Conservation (phyloP, 35 echinoderm and acorn worm species). For the Hemicentrotus pulcherrimus region DNA sequence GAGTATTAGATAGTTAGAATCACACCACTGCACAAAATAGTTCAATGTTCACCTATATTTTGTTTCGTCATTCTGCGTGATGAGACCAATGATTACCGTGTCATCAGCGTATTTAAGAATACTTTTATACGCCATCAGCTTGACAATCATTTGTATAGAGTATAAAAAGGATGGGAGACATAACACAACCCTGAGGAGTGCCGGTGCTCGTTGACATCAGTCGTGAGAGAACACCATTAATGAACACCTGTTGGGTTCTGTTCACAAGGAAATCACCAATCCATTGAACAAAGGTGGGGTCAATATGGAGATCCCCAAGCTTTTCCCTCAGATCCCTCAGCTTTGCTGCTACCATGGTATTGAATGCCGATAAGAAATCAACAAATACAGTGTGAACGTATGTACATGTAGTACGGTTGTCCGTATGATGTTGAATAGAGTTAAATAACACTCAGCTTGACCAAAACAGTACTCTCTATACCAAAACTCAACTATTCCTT, state of each 20-base stretch:
- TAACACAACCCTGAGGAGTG: slow-evolving; percentile 18
- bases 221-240: slow-evolving; percentile 23
- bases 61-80: background rate
- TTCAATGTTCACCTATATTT: background rate
- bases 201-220: slow-evolving; percentile 43
- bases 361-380: slow-evolving; percentile 45
- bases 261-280: background rate
- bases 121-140: background rate
- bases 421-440: slow-evolving; percentile 8
- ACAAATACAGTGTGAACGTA: slow-evolving; percentile 30
- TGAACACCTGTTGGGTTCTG: background rate
- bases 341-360: slow-evolving; percentile 25
- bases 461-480: too few relatives aligned
- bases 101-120: slow-evolving; percentile 23
- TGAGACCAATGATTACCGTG: background rate
- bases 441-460: background rate
- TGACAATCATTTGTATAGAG: slow-evolving; percentile 41
- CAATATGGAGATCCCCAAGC: background rate
- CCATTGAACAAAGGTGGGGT: background rate
- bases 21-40: background rate
- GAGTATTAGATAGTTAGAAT: background rate
- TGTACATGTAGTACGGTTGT: background rate
- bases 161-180: slow-evolving; percentile 32
- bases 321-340: too few relatives aligned
- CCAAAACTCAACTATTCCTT: too few relatives aligned